Base-by-base conservation (phyloP, 2,888 invertebrate genomes). In the Latrodectus hesperus region DNA sequence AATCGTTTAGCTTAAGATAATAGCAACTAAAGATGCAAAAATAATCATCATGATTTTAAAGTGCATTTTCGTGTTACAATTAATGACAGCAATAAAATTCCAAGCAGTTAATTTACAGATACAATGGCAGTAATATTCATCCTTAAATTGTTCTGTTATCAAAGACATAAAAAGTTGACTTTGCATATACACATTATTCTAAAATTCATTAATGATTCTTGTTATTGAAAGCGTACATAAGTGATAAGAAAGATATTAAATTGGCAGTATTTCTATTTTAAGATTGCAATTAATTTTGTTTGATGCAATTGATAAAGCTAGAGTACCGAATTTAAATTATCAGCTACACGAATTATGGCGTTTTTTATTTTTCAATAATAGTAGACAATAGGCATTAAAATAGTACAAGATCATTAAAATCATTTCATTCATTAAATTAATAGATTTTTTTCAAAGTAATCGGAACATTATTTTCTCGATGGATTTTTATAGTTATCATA, bases 341-440 rank as follows among this genome's bases (percentile, higher is more conserved):
- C 72, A 73, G 49, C 14, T 53, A 64, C 38, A 38, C 53, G 65
- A 53, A 73, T 53, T 12, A 60, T 60, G 16, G 64, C 49, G 53
- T 14, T 26, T 17, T 75, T 71, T 80, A 38, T 38, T 38, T 38
- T 38, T 38, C 38, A 80, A 80, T 71, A 70, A 64, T 60, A 68
- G 55, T n/a, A 53, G 64, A 75, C 80, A 79, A 85, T 79, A 74
- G 79, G 79, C 79, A 79, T 85, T 80, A 85, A 85, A 78, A 85
- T 80, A 51, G 68, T 67, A 64, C 38, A 75, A 68, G 22, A 68
- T 51, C 74, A 80, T 80, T 85, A 85, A 85, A 85, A 85, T 75
- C 70, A 85, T 75, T 85, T 79, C 26, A 55, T 74, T 17, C 64
- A 67, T 26, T 71, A 22, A 68, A 60, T 85, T 85, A 75, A 80